Evolutionary conservation across 53 echinoderm and acorn worm species (phyloP), one percentile per base, ranked within the genome.

Genomic region (Zoroaster sp.): DNA sequence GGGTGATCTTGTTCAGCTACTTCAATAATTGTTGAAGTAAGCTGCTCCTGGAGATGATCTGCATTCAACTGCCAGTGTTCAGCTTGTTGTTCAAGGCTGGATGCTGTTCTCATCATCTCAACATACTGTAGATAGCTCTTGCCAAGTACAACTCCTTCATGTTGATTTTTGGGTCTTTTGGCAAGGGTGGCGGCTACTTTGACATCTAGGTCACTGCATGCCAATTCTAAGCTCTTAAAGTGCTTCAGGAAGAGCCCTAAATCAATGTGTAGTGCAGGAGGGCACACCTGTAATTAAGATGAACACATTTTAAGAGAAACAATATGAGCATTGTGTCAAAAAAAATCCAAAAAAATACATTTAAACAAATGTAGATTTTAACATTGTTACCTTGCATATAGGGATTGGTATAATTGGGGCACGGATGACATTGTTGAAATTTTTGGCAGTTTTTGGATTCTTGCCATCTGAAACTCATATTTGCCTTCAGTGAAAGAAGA

Each of bases 401-500:
- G 79, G 63, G 17, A 79, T 77, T 31, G 77, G 77, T 31, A 77
- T 38, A 3, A 79, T 32, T 36, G 79, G 63, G 10, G 63, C 38
- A 55, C 40, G 33, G 34, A 87, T 73, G 9, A 73, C 87, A 73
- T 87, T 87, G 51, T 87, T 87, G 53, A 51, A 87, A 40, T 25
- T 15, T 49, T 49, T 87, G 35, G 73, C 73, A 28, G 46, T 30
- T 28, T 73, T 51, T 69, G 73, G 53, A 30, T 87, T 15, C 17
- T 49, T 54, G 21, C 87, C 72, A 67, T 31, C 55, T 74, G 20
- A 75, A 37, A 18, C 88, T 75, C 43, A 88, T 73, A 3, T 76
- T n/a, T 53, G 88, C 88, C 63, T 88, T 88, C 4, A 88, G 44
- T 6, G 59, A 73, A 75, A 88, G 88, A 30, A 88, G 41, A 31